Percentiles rank a stretch among this genome's conserved stretches.
phyloP scores from a whole-genome alignment of 2,888 invertebrate species.

The Apodemia duryi region DNA sequence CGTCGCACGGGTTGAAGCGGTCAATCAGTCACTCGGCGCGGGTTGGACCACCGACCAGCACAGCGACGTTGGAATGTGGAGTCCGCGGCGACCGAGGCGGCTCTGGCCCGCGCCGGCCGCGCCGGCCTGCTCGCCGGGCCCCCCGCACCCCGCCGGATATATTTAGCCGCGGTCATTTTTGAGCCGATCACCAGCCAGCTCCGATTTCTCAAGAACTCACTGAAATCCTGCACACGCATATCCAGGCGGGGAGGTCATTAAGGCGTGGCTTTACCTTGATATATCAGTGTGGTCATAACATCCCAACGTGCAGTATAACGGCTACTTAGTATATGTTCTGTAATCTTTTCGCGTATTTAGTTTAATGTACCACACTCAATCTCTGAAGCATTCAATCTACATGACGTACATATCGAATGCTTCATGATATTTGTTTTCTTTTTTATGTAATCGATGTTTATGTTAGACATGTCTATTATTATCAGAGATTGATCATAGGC shows the following conservation, averaged over 20 bases:
- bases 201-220: conserved; percentile 61
- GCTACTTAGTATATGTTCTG: not conserved
- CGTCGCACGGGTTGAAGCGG: conserved; percentile 77
- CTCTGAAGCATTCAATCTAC: not conserved
- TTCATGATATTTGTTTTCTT: not conserved
- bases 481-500: not conserved
- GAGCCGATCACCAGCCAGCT: conserved; percentile 66
- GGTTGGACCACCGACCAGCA: conserved; percentile 52
- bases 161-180: conserved; percentile 69
- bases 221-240: conserved; percentile 37
- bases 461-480: not conserved
- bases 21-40: conserved; percentile 67
- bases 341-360: not conserved
- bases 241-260: conserved; percentile 46
- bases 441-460: not conserved
- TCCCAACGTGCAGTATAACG: not conserved
- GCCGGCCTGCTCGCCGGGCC: conserved; percentile 34
- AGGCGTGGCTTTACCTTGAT: conserved; percentile 36
- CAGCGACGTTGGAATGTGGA: conserved; percentile 83
- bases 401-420: not conserved
- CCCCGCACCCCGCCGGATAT: conserved; percentile 43
- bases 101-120: conserved; percentile 63
- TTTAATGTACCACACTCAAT: not conserved
- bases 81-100: conserved; percentile 85
- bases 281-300: conserved; percentile 6